phyloP scores from a whole-genome alignment of 2,888 invertebrate genomes.

The Pteria penguin region DNA sequence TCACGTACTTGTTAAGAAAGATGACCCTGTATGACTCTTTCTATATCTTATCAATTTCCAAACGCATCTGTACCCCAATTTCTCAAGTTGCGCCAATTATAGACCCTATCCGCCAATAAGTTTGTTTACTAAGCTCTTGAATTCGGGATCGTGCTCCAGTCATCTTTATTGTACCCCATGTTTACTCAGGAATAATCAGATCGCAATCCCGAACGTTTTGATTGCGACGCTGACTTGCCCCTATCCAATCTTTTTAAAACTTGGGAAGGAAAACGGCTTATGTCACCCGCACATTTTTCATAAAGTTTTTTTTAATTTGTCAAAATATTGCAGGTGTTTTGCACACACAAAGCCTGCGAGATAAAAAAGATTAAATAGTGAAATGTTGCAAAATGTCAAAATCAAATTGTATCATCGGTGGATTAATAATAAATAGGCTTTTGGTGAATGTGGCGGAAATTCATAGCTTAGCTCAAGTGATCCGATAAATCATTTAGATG shows the following conservation, averaged over 20 bases:
- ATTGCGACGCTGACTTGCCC: background rate
- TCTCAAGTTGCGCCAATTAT: background rate
- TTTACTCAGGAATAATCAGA: background rate
- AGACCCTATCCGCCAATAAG: background rate
- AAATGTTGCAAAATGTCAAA: background rate
- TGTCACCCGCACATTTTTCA: background rate
- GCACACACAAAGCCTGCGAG: background rate
- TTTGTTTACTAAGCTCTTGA: slow-evolving; percentile 16
- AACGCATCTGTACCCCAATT: background rate
- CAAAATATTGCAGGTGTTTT: background rate
- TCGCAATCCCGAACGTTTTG: background rate
- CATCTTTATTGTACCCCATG: background rate
- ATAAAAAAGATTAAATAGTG: background rate
- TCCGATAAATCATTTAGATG: too few relatives aligned
- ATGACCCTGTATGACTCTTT: background rate
- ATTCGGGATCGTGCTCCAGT: slow-evolving; percentile 5
- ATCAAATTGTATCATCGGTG: background rate
- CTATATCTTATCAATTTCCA: background rate
- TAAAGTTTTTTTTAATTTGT: background rate
- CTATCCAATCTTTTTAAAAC: background rate
- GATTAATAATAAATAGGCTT: background rate
- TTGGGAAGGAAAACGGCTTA: background rate
- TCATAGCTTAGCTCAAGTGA: too few relatives aligned
- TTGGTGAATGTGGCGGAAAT: too few relatives aligned
- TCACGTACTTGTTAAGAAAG: background rate